Percentiles rank a stretch among this genome's conserved stretches.
phyloP scores from a whole-genome alignment of 2,888 invertebrate genomes.

The Drosophila heteroneura region DNA sequence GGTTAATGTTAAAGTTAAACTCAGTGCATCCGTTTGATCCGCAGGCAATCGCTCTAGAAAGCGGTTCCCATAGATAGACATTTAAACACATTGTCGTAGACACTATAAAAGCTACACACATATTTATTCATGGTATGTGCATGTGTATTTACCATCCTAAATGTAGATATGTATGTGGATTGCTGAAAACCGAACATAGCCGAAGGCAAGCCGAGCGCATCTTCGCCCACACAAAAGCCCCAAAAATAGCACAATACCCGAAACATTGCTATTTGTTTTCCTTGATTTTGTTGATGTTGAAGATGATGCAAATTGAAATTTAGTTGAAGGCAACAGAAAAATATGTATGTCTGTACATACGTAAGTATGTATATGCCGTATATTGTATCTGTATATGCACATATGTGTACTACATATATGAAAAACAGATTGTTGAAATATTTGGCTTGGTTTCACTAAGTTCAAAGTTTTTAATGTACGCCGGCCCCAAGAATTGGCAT shows the following conservation, averaged over 20 bases:
- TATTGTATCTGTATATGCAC: constrained; percentile 38
- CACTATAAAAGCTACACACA: constrained; percentile 30
- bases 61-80: constrained; percentile 46
- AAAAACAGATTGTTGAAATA: constrained; percentile 53
- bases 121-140: constrained; percentile 15
- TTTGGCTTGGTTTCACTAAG: constrained; percentile 47
- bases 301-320: constrained; percentile 78
- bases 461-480: constrained; percentile 50
- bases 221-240: constrained; percentile 67
- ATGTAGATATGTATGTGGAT: constrained; percentile 25
- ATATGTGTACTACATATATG: constrained; percentile 33
- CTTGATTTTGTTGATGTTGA: constrained; percentile 67
- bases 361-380: constrained; percentile 3
- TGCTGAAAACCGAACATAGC: constrained; percentile 35
- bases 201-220: constrained; percentile 65
- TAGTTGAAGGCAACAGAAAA: constrained; percentile 61
- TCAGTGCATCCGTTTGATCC: constrained; percentile 27
- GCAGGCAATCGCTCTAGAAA: constrained; percentile 17
- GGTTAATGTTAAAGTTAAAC: constrained; percentile 15
- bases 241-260: constrained; percentile 70
- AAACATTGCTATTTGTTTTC: constrained; percentile 79
- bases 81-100: constrained; percentile 34
- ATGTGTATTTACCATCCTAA: constrained; percentile 10
- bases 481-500: constrained; percentile 39
- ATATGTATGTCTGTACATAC: constrained; percentile 7